Evolutionary conservation across 2,888 invertebrate species (phyloP).

Genomic region (Drosophila melanocephala): DNA sequence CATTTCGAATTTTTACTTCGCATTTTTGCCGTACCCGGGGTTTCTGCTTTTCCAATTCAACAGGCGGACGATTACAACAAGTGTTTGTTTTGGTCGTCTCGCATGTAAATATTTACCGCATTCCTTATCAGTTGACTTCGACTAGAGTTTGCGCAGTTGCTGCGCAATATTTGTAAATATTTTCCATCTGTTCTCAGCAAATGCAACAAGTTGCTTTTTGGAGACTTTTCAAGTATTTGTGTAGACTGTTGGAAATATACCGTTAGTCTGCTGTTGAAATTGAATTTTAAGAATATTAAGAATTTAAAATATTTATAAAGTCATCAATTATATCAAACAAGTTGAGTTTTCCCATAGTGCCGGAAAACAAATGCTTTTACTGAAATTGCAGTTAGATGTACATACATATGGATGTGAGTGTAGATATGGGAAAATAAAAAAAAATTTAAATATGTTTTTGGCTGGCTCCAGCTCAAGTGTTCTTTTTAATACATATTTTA

Average conservation of each 20-base stretch:
- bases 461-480: too few relatives aligned
- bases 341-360: neutral
- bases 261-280: constrained; percentile 12
- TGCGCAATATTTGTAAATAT: constrained; percentile 56
- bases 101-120: constrained; percentile 64
- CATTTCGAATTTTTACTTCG: constrained; percentile 59
- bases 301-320: neutral
- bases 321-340: neutral
- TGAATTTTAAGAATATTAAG: neutral
- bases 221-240: constrained; percentile 19
- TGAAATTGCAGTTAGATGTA: neutral
- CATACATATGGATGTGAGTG: too few relatives aligned
- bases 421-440: too few relatives aligned
- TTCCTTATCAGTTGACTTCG: constrained; percentile 34
- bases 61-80: constrained; percentile 55
- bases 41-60: constrained; percentile 26
- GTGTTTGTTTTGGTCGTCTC: constrained; percentile 71
- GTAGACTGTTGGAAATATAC: constrained; percentile 22
- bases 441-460: too few relatives aligned
- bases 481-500: too few relatives aligned
- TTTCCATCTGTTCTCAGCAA: constrained; percentile 48
- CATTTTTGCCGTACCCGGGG: constrained; percentile 42
- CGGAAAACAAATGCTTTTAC: neutral
- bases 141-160: constrained; percentile 70
- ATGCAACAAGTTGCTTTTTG: constrained; percentile 55